Percentiles rank a stretch among this genome's conserved stretches.
Evolutionary conservation across 2,113 vertebrate species (phyloP).

Genomic region (Lampris incognitus): DNA sequence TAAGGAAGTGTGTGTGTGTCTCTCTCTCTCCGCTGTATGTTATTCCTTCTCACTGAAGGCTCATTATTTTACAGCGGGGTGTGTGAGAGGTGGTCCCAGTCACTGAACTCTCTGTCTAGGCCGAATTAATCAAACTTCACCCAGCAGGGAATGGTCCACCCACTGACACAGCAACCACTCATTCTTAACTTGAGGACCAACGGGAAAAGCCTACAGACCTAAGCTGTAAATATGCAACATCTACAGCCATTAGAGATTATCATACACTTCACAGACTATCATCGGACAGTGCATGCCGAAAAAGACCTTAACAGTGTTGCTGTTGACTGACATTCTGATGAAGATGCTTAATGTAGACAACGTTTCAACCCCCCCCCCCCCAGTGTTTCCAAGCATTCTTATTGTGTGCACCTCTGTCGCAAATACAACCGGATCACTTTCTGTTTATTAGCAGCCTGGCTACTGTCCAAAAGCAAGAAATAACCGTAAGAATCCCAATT

Average conservation of each 20-base stretch:
- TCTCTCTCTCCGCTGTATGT: conserved; percentile 84
- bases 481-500: too few species aligned
- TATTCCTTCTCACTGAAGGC: conserved; percentile 89
- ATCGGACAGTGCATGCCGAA: neutral
- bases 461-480: too few species aligned
- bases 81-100: conserved; percentile 82
- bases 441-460: too few species aligned
- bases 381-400: too few species aligned
- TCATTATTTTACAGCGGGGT: conserved; percentile 93
- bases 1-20: conserved; percentile 75
- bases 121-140: conserved; percentile 94
- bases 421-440: too few species aligned
- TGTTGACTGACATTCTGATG: neutral
- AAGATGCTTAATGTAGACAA: neutral
- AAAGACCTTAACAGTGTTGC: neutral
- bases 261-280: conserved; percentile 69
- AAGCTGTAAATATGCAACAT: conserved; percentile 33
- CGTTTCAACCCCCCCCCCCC: too few species aligned
- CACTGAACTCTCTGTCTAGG: conserved; percentile 81
- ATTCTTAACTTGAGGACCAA: conserved; percentile 76
- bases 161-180: conserved; percentile 70
- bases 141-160: conserved; percentile 79
- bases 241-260: conserved; percentile 33
- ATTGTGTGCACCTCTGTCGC: too few species aligned
- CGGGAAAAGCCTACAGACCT: conserved; percentile 54